A percentile compares a stretch with the other conserved stretches of the same genome.
Evolutionary conservation across 2,888 invertebrate species (phyloP).

Genomic region (Silvanus unidentatus): DNA sequence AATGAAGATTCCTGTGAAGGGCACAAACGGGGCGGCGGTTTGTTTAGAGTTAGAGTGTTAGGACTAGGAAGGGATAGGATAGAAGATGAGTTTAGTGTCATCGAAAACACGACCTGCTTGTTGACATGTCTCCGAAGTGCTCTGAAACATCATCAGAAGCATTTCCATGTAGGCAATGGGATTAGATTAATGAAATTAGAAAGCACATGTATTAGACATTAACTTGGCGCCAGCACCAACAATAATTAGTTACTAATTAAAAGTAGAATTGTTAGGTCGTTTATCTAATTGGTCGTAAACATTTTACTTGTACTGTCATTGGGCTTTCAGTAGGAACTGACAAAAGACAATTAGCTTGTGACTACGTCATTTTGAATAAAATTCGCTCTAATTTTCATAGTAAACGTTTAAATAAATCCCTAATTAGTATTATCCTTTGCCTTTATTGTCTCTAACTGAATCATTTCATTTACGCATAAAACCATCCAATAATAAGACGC

Average conservation of each 20-base stretch:
- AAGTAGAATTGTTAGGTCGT: slow-evolving; percentile 31
- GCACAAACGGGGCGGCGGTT: background rate
- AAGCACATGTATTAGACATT: slow-evolving; percentile 12
- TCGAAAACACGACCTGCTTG: slow-evolving; percentile 9
- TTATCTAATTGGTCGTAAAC: slow-evolving; percentile 35
- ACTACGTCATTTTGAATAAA: slow-evolving; percentile 24
- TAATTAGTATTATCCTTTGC: slow-evolving; percentile 26
- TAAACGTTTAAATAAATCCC: slow-evolving; percentile 26
- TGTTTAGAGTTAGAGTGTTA: background rate
- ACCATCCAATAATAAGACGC: too few relatives aligned
- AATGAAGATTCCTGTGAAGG: slow-evolving; percentile 2
- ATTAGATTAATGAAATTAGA: slow-evolving; percentile 15
- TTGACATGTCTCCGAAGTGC: slow-evolving; percentile 12
- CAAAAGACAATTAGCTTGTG: slow-evolving; percentile 19
- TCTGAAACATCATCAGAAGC: slow-evolving; percentile 7
- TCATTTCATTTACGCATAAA: slow-evolving; percentile 7
- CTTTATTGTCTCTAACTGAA: slow-evolving; percentile 11
- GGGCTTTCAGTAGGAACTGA: slow-evolving; percentile 9
- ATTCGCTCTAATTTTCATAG: slow-evolving; percentile 25
- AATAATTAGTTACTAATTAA: slow-evolving; percentile 32
- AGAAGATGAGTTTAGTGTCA: slow-evolving; percentile 11
- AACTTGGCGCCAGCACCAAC: slow-evolving; percentile 13
- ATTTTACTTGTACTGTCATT: slow-evolving; percentile 18
- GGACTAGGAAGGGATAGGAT: background rate
- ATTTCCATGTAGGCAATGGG: slow-evolving; percentile 11